Evolutionary conservation across 2,888 invertebrate species (phyloP).

Genomic region (Allygus modestus): DNA sequence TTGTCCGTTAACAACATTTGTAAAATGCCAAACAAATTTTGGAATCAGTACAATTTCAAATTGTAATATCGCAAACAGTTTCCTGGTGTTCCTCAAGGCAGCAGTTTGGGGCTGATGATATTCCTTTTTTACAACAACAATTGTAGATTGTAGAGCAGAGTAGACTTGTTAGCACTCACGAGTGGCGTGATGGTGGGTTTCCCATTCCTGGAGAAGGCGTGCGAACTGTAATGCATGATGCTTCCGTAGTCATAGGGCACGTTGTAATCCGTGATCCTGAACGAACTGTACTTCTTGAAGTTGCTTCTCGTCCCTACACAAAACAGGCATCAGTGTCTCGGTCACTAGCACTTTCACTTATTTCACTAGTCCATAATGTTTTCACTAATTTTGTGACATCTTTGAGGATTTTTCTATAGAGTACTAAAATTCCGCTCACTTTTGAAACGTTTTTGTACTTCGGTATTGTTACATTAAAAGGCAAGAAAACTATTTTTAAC

Average conservation of each 20-base stretch:
- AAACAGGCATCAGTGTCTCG: conserved; percentile 55
- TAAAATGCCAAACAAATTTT: no score
- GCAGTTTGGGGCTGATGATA: no score
- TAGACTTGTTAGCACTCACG: conserved; percentile 68
- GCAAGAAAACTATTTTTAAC: no score
- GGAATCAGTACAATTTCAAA: no score
- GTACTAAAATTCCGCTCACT: no score
- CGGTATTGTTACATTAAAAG: no score
- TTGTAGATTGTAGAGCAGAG: no score
- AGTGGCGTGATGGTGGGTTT: conserved; percentile 75
- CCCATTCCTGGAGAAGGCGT: conserved; percentile 76
- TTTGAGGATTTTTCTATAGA: not conserved
- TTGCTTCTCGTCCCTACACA: conserved; percentile 75
- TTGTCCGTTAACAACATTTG: no score
- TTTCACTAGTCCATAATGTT: not conserved
- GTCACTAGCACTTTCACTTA: not conserved
- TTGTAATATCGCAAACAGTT: no score
- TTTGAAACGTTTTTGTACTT: no score
- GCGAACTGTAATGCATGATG: conserved; percentile 77
- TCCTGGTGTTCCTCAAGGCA: no score
- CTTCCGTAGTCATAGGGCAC: conserved; percentile 77
- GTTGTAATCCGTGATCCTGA: conserved; percentile 73
- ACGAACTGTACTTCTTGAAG: conserved; percentile 74
- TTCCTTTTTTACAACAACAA: no score
- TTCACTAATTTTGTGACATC: not conserved